Evolutionary conservation across 2,797 vertebrate species (phyloP), one percentile per base, ranked within the genome.

Genomic region (Chaenodraco wilsoni): DNA sequence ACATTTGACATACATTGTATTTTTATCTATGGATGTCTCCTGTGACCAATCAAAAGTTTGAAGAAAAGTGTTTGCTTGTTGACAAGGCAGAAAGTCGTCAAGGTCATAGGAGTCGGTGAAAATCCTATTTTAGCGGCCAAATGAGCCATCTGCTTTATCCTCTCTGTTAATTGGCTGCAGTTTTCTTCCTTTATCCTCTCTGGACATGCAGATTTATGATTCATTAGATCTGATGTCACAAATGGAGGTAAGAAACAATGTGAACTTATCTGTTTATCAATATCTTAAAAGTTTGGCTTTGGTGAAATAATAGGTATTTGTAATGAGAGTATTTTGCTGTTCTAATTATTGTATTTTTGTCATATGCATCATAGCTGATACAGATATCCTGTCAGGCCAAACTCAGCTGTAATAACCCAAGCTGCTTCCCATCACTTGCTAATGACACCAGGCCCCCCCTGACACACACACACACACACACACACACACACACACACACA

Each of bases 81-180:
- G 71, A 86, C 75, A 73, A 62, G 62, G 51, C 72, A 65, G 49
- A 62, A 37, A 65, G 40, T 76, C 69, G 71, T 87, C 74, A 90
- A 85, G 89, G 89, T 92, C 88, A 86, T 65, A 67, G 67, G 69
- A 72, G 81, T 89, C 82, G 72, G 72, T 78, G 72, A 84, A 88
- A 87, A 88, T 90, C 87, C 83, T 77, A 76, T 89, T 92, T 92
- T 90, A 90, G 88, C 72, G 74, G 81, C 87, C 86, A 92, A 87
- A 87, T 54, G 59, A 90, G 83, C 86, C 86, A 81, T 83, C 82
- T 84, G 86, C 84, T 83, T 77, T 79, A 77, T 87, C 72, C 86
- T 80, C 78, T 67, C 62, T 78, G 74, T 80, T 88, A 87, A 91
- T 84, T 89, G 86, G 81, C 82, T 79, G 79, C 83, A 82, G 55